Conservation (phyloP, 2,113 vertebrate species). For the Cheilinus undulatus region DNA sequence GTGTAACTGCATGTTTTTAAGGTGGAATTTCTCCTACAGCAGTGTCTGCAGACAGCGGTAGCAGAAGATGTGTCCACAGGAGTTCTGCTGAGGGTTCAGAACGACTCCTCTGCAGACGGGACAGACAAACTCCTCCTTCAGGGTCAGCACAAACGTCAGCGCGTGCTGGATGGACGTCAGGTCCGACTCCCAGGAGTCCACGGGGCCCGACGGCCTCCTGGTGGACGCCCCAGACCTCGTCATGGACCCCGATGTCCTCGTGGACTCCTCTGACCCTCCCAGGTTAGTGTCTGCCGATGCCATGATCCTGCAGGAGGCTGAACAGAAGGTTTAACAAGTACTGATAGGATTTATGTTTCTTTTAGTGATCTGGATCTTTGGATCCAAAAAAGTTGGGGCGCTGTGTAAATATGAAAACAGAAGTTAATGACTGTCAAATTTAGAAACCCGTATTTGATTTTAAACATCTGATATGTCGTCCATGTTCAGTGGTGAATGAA, state of each 20-base stretch:
- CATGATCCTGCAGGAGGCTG: slow-evolving; percentile 35
- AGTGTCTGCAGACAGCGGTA: slow-evolving; percentile 53
- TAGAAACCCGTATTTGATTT: too few species aligned
- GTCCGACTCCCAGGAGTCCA: slow-evolving; percentile 55
- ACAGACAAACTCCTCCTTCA: slow-evolving; percentile 67
- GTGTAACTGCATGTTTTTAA: slow-evolving; percentile 12
- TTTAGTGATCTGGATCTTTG: too few species aligned
- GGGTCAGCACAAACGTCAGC: slow-evolving; percentile 54
- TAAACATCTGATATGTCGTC: too few species aligned
- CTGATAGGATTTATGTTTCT: too few species aligned
- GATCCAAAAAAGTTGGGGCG: too few species aligned
- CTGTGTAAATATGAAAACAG: too few species aligned
- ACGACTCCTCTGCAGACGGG: slow-evolving; percentile 61
- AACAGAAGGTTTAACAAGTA: too few species aligned
- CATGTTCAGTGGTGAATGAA: too few species aligned
- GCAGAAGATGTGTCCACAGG: slow-evolving; percentile 70
- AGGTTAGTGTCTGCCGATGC: slow-evolving; percentile 16
- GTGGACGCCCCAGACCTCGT: slow-evolving; percentile 24
- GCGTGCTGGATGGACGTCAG: slow-evolving; percentile 45
- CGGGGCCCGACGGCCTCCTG: background rate
- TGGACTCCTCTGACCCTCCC: slow-evolving; percentile 2
- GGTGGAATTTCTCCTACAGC: slow-evolving; percentile 39
- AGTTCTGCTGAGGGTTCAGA: slow-evolving; percentile 67
- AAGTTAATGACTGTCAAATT: too few species aligned
- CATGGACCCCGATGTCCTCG: slow-evolving; percentile 6